Evolutionary conservation across 2,113 vertebrate species (phyloP).

Genomic region (Gracilinanus agilis): DNA sequence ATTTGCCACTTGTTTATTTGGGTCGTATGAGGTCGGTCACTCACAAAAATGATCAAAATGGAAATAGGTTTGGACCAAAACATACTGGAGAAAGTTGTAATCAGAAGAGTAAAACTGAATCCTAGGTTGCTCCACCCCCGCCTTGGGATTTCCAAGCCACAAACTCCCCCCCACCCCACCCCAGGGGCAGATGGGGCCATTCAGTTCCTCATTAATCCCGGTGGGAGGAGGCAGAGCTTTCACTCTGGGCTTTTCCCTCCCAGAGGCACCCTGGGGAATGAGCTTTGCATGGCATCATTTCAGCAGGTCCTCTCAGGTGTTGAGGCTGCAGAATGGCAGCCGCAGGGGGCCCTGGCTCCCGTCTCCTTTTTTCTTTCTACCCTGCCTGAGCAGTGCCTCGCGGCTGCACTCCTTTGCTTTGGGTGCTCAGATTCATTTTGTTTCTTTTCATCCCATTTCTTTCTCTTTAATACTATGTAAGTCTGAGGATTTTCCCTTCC

Average conservation of each 20-base stretch:
- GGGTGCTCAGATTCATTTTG: not conserved
- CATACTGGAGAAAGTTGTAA: not conserved
- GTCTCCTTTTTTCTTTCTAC: not conserved
- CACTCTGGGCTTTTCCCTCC: not conserved
- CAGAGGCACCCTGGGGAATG: not conserved
- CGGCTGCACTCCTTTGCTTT: not conserved
- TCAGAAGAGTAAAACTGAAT: not conserved
- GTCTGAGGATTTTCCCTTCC: not conserved
- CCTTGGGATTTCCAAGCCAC: not conserved
- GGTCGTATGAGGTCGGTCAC: too few species aligned
- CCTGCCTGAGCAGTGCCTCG: not conserved
- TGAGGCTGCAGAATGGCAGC: not conserved
- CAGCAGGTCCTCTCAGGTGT: not conserved
- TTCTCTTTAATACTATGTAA: not conserved
- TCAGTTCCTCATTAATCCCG: not conserved
- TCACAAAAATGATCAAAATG: too few species aligned
- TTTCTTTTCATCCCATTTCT: not conserved
- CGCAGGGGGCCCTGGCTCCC: not conserved
- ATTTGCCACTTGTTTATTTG: too few species aligned
- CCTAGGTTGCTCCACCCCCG: not conserved
- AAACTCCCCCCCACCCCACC: not conserved
- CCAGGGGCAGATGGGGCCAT: not conserved
- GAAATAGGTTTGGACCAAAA: too few species aligned
- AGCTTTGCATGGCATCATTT: not conserved
- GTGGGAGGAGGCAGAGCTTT: not conserved